Evolutionary conservation across 2,888 invertebrate species (phyloP), one percentile per base, ranked within the genome.

Genomic region (Aproaerema taeniolella): DNA sequence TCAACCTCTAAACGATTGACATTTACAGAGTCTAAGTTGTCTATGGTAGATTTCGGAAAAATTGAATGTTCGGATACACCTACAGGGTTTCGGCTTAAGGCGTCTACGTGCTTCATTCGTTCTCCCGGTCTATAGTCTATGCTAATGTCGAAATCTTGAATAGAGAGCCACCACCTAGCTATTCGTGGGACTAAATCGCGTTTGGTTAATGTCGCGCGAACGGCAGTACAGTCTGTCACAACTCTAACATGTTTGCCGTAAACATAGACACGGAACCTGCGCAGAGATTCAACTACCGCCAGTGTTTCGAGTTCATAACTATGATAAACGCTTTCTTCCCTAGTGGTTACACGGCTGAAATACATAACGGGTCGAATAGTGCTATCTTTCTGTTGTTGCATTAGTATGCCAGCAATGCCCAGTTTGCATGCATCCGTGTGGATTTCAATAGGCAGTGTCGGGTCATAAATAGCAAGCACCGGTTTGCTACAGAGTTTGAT

Each of bases 231-330:
- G 38, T 68, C 69, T 0, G 53, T 56, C 1, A 53, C 42, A 1
- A 54, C 36, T 31, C 46, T 48, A 6, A 57, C 34, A 1, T 37
- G 46, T 35, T 50, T 50, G 15, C 55, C 58, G 2, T 47, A 8
- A 0, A 58, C 12, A 34, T 60, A 59, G 0, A 56, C 47, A 0
- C 58, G 31, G 35, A 60, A 58, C 2, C 39, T 36, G 10, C 47
- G 44, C 3, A 67, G 37, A 0, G 60, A 54, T 45, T 56, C 54
- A 1, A 56, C 54, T 28, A 66, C 61, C 0, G 66, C 65, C 1
- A 69, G 42, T 0, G 66, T 64, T 39, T 71, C 49, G 0, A 72
- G 46, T 29, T 72, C 67, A 40, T 68, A 72, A 52, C 46, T 71
- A 58, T 55, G 57, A 38, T 57, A 67, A 1, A 46, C 30, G 2